Conservation (phyloP, 1,140 invertebrate species). For the Phthorimaea operculella region DNA sequence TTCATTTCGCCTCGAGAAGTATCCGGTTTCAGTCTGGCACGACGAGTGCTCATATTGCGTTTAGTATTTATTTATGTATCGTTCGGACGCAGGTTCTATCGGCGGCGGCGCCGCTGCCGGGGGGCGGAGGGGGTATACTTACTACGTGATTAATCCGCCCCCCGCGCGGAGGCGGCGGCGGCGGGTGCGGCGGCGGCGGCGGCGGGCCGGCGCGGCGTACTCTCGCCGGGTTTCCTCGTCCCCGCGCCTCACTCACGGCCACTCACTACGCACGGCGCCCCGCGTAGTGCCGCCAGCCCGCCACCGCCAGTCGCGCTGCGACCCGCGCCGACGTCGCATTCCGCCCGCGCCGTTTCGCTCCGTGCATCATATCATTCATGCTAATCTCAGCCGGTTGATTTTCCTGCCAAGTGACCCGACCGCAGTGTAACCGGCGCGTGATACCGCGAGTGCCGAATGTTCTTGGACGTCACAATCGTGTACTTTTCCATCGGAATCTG, state of each 20-base stretch:
- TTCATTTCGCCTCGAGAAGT: conserved; percentile 62
- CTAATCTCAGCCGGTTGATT: conserved; percentile 61
- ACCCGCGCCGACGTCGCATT: conserved; percentile 52
- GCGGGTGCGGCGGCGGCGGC: background rate
- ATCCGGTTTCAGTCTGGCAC: conserved; percentile 64
- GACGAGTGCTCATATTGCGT: conserved; percentile 51
- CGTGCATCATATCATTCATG: conserved; percentile 56
- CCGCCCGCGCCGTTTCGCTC: conserved; percentile 20
- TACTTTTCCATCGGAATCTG: conserved; percentile 54
- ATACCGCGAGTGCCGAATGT: conserved; percentile 60
- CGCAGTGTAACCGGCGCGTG: conserved; percentile 46
- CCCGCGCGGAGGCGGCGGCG: conserved; percentile 27
- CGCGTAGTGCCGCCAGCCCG: conserved; percentile 44
- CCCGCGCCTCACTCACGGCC: conserved; percentile 63
- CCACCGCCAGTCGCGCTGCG: conserved; percentile 59
- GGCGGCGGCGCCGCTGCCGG: conserved; percentile 31
- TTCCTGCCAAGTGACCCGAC: conserved; percentile 59
- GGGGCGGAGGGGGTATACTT: conserved; percentile 53
- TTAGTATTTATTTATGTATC: conserved; percentile 64
- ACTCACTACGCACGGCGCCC: conserved; percentile 62
- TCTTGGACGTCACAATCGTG: conserved; percentile 48
- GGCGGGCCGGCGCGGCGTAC: conserved; percentile 44
- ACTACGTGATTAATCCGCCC: conserved; percentile 62
- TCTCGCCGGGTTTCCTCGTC: conserved; percentile 62
- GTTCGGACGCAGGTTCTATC: conserved; percentile 55